Evolutionary conservation across 2,113 vertebrate genomes (phyloP).

Genomic region (Brevimyrus niger): DNA sequence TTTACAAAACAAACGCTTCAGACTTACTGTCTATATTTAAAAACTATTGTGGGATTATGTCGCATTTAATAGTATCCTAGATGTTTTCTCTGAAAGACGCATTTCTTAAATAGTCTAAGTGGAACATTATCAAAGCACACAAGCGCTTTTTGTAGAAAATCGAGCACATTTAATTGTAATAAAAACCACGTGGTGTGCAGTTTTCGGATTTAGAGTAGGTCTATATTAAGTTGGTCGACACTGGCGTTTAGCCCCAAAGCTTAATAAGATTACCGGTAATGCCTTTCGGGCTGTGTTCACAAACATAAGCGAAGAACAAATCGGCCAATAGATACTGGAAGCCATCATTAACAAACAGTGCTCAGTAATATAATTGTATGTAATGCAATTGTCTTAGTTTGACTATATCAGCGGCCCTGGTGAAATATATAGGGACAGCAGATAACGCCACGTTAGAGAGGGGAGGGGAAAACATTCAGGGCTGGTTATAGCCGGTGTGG

Average conservation of each 20-base stretch:
- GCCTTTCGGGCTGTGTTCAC: background rate
- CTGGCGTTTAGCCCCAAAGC: background rate
- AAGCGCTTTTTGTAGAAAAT: background rate
- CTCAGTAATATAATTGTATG: background rate
- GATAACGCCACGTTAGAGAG: background rate
- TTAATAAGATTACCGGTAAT: background rate
- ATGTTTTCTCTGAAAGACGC: background rate
- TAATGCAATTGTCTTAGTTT: background rate
- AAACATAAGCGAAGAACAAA: background rate
- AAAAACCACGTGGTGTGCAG: background rate
- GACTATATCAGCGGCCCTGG: background rate
- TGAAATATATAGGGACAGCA: background rate
- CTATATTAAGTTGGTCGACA: background rate
- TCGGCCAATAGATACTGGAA: background rate
- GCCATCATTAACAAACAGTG: background rate
- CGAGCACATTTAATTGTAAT: background rate
- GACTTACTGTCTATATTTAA: background rate
- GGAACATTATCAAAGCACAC: background rate
- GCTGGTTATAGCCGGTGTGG: background rate
- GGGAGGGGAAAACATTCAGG: background rate
- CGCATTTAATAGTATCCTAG: background rate
- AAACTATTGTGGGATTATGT: background rate
- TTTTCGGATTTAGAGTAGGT: background rate
- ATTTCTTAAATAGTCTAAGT: background rate
- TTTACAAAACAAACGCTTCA: background rate